Evolutionary conservation across 2,113 vertebrate genomes (phyloP), one percentile per base, ranked within the genome.

Genomic region (Semicossyphus pulcher): DNA sequence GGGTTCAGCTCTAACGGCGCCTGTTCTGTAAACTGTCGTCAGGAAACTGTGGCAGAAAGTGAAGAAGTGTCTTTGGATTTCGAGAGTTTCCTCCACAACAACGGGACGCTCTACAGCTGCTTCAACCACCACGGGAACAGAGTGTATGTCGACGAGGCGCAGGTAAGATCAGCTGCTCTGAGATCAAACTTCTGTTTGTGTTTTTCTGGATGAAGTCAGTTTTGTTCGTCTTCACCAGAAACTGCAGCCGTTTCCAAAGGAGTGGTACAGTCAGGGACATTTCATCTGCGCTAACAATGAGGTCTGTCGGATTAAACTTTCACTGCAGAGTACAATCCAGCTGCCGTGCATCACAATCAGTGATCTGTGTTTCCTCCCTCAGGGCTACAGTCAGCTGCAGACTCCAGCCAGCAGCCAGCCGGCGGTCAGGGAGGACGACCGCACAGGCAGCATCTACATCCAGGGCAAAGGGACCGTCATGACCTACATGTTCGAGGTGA

Each of bases 401-500:
- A 39, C 61, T 12, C 7, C n/a, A 9, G 20, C 56, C 44, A 73
- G n/a, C 60, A 76, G 72, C 23, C 69, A 75, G 49, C 20, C 47
- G 7, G 45, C 21, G 8, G 47, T 86, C 23, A 42, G 61, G 5
- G 88, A 93, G 73, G 88, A 92, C 48, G 86, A 89, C 32, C 81
- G 86, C 21, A 78, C 80, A 14, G 62, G 84, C 51, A 83, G 73
- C 39, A 53, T 87, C 53, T 83, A 83, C 70, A 85, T 93, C 77
- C 92, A 88, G 3, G 91, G 86, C 36, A 91, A 76, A 87, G 92
- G 92, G 56, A 90, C 73, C 44, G 77, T 92, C 77, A 92, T 90
- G 84, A 91, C 88, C 4, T 91, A 90, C 70, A 90, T 87, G 85
- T 93, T 92, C 51, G 86, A 92, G 91, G 92, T 92, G 70, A 74